Evolutionary conservation across 2,888 invertebrate genomes (phyloP).

Genomic region (Rhamnusium bicolor): DNA sequence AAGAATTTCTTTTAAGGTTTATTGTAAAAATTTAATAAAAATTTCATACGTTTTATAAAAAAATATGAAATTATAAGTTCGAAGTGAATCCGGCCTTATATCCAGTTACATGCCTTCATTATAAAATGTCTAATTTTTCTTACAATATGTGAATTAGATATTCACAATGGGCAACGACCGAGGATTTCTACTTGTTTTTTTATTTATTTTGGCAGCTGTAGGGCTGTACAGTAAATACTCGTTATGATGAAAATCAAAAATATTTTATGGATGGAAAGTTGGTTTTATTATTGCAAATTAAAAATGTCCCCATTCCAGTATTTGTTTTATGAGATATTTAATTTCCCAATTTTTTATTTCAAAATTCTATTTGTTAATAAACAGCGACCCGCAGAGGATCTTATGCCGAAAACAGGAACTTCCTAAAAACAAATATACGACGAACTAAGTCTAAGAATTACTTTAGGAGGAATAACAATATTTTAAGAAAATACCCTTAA

Average conservation of each 20-base stretch:
- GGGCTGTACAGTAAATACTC: too few species aligned
- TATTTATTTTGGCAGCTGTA: too few species aligned
- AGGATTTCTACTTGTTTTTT: too few species aligned
- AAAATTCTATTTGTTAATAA: not conserved
- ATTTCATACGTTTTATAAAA: too few species aligned
- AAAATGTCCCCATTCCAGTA: not conserved
- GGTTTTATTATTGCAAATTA: not conserved
- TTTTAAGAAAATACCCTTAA: not conserved
- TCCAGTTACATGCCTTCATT: too few species aligned
- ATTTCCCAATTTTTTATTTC: not conserved
- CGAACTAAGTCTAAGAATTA: not conserved
- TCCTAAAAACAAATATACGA: not conserved
- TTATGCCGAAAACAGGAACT: not conserved
- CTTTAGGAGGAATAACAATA: not conserved
- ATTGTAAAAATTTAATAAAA: not conserved
- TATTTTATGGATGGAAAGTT: too few species aligned
- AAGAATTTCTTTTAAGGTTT: not conserved
- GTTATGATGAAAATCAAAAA: too few species aligned
- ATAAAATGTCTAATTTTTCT: too few species aligned
- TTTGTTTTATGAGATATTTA: not conserved
- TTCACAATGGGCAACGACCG: too few species aligned
- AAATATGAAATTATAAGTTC: too few species aligned
- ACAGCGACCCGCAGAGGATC: not conserved
- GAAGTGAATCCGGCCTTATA: too few species aligned
- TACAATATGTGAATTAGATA: too few species aligned